Evolutionary conservation across 2,888 invertebrate genomes (phyloP).

Genomic region (Leptopilina drosophilae): DNA sequence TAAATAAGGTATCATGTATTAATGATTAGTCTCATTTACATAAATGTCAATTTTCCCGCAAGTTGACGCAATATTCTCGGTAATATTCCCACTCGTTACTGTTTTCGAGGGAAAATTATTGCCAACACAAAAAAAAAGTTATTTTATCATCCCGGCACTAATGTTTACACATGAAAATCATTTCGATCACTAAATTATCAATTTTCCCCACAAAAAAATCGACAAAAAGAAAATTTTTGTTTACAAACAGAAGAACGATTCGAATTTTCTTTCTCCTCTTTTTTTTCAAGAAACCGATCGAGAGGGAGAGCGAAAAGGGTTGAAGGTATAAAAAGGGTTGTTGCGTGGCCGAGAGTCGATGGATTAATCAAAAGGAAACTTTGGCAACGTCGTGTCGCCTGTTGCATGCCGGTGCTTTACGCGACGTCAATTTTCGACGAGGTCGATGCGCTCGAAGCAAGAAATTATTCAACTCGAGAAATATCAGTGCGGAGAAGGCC

Average conservation of each 20-base stretch:
- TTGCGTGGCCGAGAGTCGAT: constrained; percentile 52
- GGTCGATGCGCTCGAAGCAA: constrained; percentile 28
- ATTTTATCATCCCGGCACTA: neutral
- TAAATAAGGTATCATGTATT: too few relatives aligned
- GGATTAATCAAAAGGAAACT: constrained; percentile 72
- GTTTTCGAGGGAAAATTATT: neutral
- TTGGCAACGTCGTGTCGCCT: constrained; percentile 72
- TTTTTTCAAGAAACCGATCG: neutral
- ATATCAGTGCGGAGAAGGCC: constrained; percentile 24
- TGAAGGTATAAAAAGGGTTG: neutral
- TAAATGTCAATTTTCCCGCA: neutral
- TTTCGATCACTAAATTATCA: too few relatives aligned
- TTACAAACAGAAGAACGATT: neutral
- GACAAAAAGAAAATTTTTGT: neutral
- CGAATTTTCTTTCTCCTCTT: neutral
- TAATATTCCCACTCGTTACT: neutral
- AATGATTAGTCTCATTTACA: neutral
- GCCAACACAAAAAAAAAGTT: neutral
- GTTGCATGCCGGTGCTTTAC: constrained; percentile 67
- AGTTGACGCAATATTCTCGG: neutral
- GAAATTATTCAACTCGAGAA: constrained; percentile 35
- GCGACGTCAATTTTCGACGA: constrained; percentile 42
- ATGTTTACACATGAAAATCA: neutral
- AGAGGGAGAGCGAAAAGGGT: neutral
- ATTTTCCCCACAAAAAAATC: neutral